Evolutionary conservation across 2,888 invertebrate species (phyloP), one percentile per base, ranked within the genome.

Genomic region (Agrenia bidenticulata): DNA sequence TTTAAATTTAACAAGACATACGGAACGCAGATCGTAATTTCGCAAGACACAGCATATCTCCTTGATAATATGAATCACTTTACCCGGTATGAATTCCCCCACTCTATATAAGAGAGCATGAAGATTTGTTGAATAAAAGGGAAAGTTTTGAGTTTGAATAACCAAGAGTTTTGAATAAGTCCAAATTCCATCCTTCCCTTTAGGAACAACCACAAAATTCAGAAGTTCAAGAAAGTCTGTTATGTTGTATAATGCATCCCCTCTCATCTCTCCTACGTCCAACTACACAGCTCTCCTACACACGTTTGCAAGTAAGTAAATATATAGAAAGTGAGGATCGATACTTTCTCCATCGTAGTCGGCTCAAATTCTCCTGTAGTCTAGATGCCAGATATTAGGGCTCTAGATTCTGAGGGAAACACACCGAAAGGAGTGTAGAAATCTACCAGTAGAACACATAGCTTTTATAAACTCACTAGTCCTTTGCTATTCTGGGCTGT

Each of bases 201-300:
- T 37, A 41, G n/a, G 39, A 41, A 57, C 57, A 37, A 57, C 55
- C 57, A 57, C 41, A 39, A 57, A 27, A 57, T 57, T 57, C 17
- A 55, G 17, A 57, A 57, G 41, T 57, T 57, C 21, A 55, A 41
- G 39, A 57, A 57, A 41, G 57, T 57, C 39, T 57, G 51, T 24
- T 51, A 23, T 51, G 51, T 24, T 51, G 21, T 51, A 45, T 45
- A 45, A 15, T 45, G 45, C 19, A 45, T 45, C 5, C 19, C 45
- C 5, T 17, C 45, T 15, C 5, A 11, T 45, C 45, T 45, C n/a
- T n/a, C 15, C 45, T 11, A 45, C 45, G 5, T 15, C 15, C 15
- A 19, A 45, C 19, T 32, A 32, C 11, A 4, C 32, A 32, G 11
- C 32, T 32, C 32, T 32, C 32, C 32, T 32, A 32, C 32, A 32